Evolutionary conservation across 1,140 invertebrate genomes (phyloP).

Genomic region (Eupeodes corollae): DNA sequence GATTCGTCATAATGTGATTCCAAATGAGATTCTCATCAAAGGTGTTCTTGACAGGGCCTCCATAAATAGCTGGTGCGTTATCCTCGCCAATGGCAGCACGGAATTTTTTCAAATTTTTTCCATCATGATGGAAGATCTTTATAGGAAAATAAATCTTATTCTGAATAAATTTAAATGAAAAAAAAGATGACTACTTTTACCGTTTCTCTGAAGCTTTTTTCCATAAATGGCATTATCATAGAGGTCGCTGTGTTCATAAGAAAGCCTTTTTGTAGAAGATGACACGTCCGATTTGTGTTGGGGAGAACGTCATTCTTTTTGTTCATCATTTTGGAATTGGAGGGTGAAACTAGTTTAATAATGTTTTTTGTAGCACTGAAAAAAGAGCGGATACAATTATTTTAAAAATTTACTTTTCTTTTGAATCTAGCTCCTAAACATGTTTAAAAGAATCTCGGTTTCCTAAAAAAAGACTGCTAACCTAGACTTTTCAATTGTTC

Average conservation of each 20-base stretch:
- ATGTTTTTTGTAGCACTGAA: constrained; percentile 9
- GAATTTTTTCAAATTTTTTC: constrained; percentile 24
- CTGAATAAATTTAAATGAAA: too few relatives aligned
- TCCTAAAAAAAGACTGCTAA: too few relatives aligned
- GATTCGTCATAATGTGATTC: constrained; percentile 21
- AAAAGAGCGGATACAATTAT: too few relatives aligned
- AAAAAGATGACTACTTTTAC: constrained; percentile 8
- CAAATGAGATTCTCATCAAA: constrained; percentile 26
- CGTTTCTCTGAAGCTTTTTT: constrained; percentile 28
- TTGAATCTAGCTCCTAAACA: too few relatives aligned
- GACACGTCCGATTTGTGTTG: constrained; percentile 21
- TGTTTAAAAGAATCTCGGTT: too few relatives aligned
- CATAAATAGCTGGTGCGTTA: constrained; percentile 27
- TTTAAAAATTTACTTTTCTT: too few relatives aligned
- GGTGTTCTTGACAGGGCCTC: constrained; percentile 22
- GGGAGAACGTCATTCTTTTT: constrained; percentile 27
- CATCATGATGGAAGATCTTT: constrained; percentile 31
- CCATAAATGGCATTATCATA: constrained; percentile 29
- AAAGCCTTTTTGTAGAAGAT: constrained; percentile 27
- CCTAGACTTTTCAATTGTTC: too few relatives aligned
- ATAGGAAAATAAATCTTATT: not conserved
- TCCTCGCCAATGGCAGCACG: constrained; percentile 28
- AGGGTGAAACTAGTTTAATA: constrained; percentile 22
- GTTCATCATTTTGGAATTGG: constrained; percentile 25
- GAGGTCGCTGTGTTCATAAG: constrained; percentile 26